Evolutionary conservation across 2,888 invertebrate genomes (phyloP), one percentile per base, ranked within the genome.

Genomic region (Epicampocera succincta): DNA sequence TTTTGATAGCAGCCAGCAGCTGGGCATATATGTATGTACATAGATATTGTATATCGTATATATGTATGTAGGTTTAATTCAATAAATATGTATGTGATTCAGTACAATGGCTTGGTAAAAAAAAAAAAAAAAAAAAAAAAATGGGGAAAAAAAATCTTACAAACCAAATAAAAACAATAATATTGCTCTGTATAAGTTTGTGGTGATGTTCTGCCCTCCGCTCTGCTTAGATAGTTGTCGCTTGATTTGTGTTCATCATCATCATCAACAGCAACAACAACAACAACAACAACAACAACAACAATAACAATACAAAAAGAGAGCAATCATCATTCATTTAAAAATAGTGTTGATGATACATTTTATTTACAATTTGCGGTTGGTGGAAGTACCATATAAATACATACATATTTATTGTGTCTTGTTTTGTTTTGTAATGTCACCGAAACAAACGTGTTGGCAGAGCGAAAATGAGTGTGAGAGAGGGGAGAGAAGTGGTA

Each of bases 271-370:
- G n/a, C n/a, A 15, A 66, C 11, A 54, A 42, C 42, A 17, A 21
- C 44, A 25, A 44, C 9, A 42, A 25, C 13, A 11, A 42, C 11
- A 60, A n/a, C n/a, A 15, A 66, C 11, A 54, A 42, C 42, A 17
- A 21, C 44, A 25, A 44, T 6, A 42, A 25, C 13, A 11, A 42
- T 17, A 60, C 21, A 44, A 46, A 65, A 48, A 60, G 42, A 25
- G 33, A 66, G 58, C 42, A 48, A 61, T 40, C 25, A 69, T 76
- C 54, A 61, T 69, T 76, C 54, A 46, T 61, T 33, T 61, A 61
- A 61, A 76, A 69, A 76, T 61, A 76, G 69, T 69, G 68, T 61
- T 69, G 60, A 54, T 76, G 69, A 69, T 69, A 76, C 46, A 69
- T 69, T 61, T 52, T 52, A 68, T 68, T 58, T 46, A 21, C 40